Conservation (phyloP, 2,797 vertebrate species). For the Threskiornis aethiopicus region DNA sequence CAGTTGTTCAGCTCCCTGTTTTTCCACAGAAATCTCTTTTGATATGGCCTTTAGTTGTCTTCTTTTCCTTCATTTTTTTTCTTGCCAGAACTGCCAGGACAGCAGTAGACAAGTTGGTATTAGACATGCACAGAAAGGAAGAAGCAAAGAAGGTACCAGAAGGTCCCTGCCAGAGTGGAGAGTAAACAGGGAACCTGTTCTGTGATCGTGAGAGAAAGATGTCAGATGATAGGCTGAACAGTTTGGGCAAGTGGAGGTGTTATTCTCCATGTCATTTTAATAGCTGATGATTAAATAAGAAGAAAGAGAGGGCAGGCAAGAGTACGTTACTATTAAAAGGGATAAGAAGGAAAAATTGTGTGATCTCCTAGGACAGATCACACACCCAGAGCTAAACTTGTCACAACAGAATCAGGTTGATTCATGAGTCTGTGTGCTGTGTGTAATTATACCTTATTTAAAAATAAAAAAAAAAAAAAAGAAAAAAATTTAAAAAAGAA, state of each 20-base stretch:
- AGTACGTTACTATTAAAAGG: not conserved
- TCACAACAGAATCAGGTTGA: constrained; percentile 50
- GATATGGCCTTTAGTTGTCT: not conserved
- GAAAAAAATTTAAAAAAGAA: not conserved
- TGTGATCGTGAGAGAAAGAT: not conserved
- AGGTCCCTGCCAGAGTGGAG: not conserved
- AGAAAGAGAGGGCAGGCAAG: not conserved
- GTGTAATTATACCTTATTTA: not conserved
- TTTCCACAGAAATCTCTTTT: not conserved
- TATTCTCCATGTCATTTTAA: not conserved
- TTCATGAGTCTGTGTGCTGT: not conserved
- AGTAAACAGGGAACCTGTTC: not conserved
- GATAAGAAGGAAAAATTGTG: constrained; percentile 2
- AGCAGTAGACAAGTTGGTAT: not conserved
- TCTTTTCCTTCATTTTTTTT: not conserved
- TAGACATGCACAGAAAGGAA: not conserved
- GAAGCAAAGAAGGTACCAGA: not conserved
- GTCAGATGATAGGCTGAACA: not conserved
- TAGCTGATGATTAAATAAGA: not conserved
- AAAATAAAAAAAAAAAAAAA: not conserved
- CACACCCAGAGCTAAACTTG: constrained; percentile 27
- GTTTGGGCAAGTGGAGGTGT: constrained; percentile 4
- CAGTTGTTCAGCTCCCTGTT: not conserved
- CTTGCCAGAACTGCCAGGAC: not conserved
- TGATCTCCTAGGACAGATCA: constrained; percentile 21